Conservation (phyloP, 2,888 invertebrate genomes). For the Melanotus villosus region DNA sequence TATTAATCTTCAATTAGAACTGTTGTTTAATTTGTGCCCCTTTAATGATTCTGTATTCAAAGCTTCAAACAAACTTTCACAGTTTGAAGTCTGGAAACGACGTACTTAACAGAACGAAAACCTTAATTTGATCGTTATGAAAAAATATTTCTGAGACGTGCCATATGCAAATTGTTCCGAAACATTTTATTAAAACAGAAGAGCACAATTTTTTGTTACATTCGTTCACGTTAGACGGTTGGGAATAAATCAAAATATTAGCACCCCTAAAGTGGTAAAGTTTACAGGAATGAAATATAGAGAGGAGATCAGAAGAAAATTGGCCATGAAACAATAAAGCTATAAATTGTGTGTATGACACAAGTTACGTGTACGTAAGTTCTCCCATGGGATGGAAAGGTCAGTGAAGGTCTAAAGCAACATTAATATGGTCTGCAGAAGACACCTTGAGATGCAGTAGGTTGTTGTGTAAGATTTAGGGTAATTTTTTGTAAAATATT, state of each 20-base stretch:
- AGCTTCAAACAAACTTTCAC: not conserved
- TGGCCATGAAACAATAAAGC: not conserved
- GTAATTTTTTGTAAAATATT: too few species aligned
- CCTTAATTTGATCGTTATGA: not conserved
- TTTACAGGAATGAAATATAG: not conserved
- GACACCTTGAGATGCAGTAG: too few species aligned
- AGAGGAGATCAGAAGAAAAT: not conserved
- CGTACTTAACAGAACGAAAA: not conserved
- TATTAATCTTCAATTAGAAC: too few species aligned
- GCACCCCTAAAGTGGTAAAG: not conserved
- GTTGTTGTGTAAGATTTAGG: too few species aligned
- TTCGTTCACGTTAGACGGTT: not conserved
- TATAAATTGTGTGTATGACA: not conserved
- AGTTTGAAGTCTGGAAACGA: not conserved
- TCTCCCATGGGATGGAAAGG: not conserved
- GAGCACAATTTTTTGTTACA: not conserved
- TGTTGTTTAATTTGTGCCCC: too few species aligned
- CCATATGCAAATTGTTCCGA: not conserved
- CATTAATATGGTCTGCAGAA: not conserved
- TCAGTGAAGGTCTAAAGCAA: not conserved
- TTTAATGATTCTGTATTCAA: too few species aligned
- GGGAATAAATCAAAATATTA: slow-evolving; percentile 12
- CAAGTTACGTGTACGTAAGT: too few species aligned
- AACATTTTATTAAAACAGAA: not conserved
- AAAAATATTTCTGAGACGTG: not conserved